These are phyloP conservation scores for Rhinichthys osculus DNA, from an alignment of 2,797 vertebrate species.

Conservation along the genomic window DNA sequence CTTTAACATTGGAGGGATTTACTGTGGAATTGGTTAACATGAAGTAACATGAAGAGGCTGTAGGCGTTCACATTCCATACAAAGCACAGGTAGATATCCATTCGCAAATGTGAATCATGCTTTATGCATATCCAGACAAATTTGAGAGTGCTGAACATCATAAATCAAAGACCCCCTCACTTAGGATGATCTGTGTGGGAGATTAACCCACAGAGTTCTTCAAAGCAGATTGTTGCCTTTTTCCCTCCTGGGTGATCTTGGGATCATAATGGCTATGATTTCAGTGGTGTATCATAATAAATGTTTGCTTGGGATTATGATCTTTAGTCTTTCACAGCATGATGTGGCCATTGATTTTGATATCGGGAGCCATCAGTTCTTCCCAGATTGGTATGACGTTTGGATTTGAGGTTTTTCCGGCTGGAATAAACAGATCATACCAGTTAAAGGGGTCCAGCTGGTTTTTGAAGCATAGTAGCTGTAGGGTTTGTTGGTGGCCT, in stretches of 20 bases:
- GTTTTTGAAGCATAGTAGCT: background rate
- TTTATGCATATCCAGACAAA: constrained; percentile 62
- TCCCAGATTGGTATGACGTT: constrained; percentile 12
- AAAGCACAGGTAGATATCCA: constrained; percentile 53
- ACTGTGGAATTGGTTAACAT: constrained; percentile 48
- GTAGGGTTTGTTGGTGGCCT: constrained; percentile 15
- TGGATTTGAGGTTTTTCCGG: constrained; percentile 8
- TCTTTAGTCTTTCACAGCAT: constrained; percentile 53
- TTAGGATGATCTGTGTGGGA: constrained; percentile 49
- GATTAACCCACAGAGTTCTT: constrained; percentile 48
- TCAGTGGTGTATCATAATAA: constrained; percentile 54
- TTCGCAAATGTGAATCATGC: constrained; percentile 59
- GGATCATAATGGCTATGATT: constrained; percentile 50
- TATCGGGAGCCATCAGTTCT: constrained; percentile 21
- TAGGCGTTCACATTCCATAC: constrained; percentile 59
- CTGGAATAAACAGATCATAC: constrained; percentile 18
- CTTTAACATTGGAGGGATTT: constrained; percentile 42
- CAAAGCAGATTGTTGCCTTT: constrained; percentile 53
- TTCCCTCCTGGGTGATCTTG: constrained; percentile 42
- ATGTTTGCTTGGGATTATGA: constrained; percentile 39
- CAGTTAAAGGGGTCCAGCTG: constrained; percentile 23
- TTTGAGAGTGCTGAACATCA: constrained; percentile 57
- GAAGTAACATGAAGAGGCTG: constrained; percentile 57
- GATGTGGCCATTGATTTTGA: constrained; percentile 41
- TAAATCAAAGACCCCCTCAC: constrained; percentile 60